Evolutionary conservation across 23 tunicate species (phyloP).

Genomic region (Trididemnum clinides): DNA sequence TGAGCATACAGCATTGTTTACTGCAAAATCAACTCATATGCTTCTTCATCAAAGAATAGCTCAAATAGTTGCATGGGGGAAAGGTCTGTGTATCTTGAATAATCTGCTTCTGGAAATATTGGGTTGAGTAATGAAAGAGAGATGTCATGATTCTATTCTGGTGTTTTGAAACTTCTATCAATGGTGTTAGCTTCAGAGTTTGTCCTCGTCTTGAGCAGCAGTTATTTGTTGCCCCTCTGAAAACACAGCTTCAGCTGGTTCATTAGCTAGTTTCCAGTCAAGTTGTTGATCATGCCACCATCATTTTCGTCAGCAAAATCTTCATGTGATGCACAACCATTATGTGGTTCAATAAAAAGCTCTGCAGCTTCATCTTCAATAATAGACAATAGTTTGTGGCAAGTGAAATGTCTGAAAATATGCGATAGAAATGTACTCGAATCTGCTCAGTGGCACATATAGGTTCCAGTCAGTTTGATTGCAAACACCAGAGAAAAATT

Average conservation of each 20-base stretch:
- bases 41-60: constrained; percentile 7
- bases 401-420: too few relatives aligned
- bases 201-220: not conserved
- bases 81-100: not conserved
- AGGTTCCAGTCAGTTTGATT: too few relatives aligned
- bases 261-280: too few relatives aligned
- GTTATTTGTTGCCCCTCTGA: not conserved
- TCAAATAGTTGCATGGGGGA: constrained; percentile 6
- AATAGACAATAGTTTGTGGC: too few relatives aligned
- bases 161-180: not conserved
- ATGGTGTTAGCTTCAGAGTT: not conserved
- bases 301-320: too few relatives aligned
- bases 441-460: too few relatives aligned
- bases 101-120: constrained; percentile 20
- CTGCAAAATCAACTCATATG: not conserved
- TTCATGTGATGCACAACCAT: too few relatives aligned
- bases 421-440: too few relatives aligned
- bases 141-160: not conserved
- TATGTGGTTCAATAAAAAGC: too few relatives aligned
- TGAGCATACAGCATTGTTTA: constrained; percentile 4
- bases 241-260: constrained; percentile 3
- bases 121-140: not conserved
- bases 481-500: too few relatives aligned
- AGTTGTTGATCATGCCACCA: too few relatives aligned
- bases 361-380: too few relatives aligned